phyloP scores from a whole-genome alignment of 2,888 invertebrate genomes.

The Agrotis puta region DNA sequence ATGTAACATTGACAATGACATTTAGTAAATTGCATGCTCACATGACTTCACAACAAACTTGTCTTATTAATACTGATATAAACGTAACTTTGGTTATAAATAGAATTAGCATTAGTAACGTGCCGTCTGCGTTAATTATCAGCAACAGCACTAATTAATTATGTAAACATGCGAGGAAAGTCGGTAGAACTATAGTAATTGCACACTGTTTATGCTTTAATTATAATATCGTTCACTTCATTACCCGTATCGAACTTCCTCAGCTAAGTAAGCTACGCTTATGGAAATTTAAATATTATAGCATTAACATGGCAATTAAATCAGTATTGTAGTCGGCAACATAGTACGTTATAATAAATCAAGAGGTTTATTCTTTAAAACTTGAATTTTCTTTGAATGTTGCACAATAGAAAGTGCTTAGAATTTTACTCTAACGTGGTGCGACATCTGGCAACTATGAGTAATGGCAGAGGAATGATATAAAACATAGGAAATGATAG shows the following conservation, averaged over 20 bases:
- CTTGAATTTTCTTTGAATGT: no score
- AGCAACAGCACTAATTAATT: neutral
- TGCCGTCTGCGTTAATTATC: slow-evolving; percentile 4
- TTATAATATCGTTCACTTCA: neutral
- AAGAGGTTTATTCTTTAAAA: no score
- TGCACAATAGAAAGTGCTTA: no score
- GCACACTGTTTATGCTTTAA: slow-evolving; percentile 1
- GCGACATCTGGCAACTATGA: no score
- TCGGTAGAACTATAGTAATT: neutral
- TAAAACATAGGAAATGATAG: no score
- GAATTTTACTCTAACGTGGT: no score
- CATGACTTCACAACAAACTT: neutral
- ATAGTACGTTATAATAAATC: no score
- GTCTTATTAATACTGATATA: neutral
- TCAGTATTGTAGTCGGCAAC: neutral
- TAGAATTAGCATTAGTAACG: slow-evolving; percentile 2
- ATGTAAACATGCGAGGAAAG: slow-evolving; percentile 7
- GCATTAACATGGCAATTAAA: slow-evolving; percentile 6
- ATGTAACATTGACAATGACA: slow-evolving; percentile 7
- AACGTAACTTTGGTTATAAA: slow-evolving; percentile 13
- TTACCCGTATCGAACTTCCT: neutral
- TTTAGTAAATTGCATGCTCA: neutral
- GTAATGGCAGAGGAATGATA: no score
- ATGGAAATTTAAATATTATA: slow-evolving; percentile 11
- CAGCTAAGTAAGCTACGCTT: neutral